Evolutionary conservation across 1,140 invertebrate species (phyloP).

Genomic region (Drosophila erecta): DNA sequence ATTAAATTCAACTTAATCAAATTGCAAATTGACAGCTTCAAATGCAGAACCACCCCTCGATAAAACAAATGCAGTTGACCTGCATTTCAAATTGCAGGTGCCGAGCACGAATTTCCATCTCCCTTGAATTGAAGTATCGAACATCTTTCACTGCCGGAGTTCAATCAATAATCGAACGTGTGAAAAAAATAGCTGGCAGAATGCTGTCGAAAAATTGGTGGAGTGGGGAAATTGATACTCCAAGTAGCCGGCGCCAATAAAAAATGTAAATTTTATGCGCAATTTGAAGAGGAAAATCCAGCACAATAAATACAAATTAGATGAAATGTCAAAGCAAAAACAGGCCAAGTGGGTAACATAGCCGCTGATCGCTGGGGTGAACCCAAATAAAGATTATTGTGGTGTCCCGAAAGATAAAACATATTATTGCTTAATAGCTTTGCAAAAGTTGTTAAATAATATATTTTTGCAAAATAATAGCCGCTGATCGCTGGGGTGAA

Average conservation of each 20-base stretch:
- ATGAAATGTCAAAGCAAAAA: conserved; percentile 58
- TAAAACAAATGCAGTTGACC: conserved; percentile 63
- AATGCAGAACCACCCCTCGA: conserved; percentile 51
- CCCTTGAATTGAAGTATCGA: conserved; percentile 30
- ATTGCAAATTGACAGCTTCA: conserved; percentile 72
- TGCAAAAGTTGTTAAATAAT: not conserved
- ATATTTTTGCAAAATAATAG: too few species aligned
- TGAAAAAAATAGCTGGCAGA: conserved; percentile 15
- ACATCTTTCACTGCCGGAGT: conserved; percentile 27
- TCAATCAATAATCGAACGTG: conserved; percentile 53
- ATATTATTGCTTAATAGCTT: too few species aligned
- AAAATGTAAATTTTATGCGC: conserved; percentile 77
- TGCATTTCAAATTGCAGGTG: conserved; percentile 51
- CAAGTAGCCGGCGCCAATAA: conserved; percentile 59
- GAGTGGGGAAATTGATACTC: not conserved
- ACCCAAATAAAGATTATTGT: not conserved
- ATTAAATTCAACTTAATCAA: conserved; percentile 80
- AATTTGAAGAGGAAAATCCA: conserved; percentile 60
- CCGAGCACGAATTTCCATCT: conserved; percentile 26
- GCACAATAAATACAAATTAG: conserved; percentile 80
- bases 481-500: not conserved
- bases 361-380: not conserved
- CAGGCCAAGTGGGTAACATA: conserved; percentile 12
- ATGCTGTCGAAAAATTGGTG: not conserved
- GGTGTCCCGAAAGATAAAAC: too few species aligned